Evolutionary conservation across 2,113 vertebrate genomes (phyloP), one percentile per base, ranked within the genome.

Genomic region (Chunga burmeisteri): DNA sequence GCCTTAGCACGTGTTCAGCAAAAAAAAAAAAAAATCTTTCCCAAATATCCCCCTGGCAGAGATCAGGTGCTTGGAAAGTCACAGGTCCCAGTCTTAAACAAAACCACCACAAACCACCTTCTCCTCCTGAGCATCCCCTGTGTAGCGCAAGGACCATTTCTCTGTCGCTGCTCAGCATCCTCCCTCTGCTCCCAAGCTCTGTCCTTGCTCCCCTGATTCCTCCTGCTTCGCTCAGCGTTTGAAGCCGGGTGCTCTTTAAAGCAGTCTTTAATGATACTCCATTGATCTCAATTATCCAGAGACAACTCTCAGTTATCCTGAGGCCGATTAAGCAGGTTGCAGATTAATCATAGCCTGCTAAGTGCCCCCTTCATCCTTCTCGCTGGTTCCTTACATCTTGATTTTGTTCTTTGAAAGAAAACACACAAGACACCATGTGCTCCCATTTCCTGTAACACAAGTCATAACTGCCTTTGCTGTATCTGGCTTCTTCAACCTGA

Each of bases 201-300:
- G 42, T 29, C 78, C 91, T 75, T 7, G 0, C 73, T 88, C 30
- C 73, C 73, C 79, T 27, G 90, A 0, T 1, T 26, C 75, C 88
- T 55, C 72, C 58, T n/a, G 66, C 94, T 58, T 32, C 0, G 4
- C 90, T 91, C 93, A 65, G 71, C 18, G 0, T 90, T 92, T 65
- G 92, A 19, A 44, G 88, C 61, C 0, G 13, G 84, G 50, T 47
- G 88, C 88, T 94, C 80, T 77, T 82, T 58, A 58, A 80, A 94
- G 68, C 94, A 42, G 42, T 6, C 88, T 5, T 89, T 96, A 84
- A 95, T 87, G 96, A 84, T 34, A 0, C 80, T 63, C 72, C 95
- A 96, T 96, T 97, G 96, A 96, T 97, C 95, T 97, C 93, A 96
- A 93, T 96, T 96, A 96, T 1, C 95, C 94, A 91, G 96, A 91